Percentiles rank a stretch among this genome's conserved stretches.
Conservation (phyloP, 2,888 invertebrate genomes). For the Scaptomyza polygonia region DNA sequence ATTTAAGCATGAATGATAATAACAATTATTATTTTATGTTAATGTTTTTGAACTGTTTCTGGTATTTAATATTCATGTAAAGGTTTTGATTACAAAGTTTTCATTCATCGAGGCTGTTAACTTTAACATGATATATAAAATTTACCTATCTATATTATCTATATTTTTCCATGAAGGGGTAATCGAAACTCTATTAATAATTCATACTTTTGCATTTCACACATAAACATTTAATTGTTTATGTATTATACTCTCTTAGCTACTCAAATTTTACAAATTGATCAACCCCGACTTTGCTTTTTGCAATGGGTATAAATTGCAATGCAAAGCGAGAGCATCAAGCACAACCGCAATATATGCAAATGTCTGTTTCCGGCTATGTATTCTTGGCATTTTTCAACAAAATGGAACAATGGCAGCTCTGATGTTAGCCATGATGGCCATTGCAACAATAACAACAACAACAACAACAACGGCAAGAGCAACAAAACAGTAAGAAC, state of each 20-base stretch:
- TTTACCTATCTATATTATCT: too few species aligned
- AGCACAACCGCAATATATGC: conserved; percentile 64
- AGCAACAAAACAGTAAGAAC: conserved; percentile 10
- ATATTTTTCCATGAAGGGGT: not conserved
- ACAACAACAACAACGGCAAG: conserved; percentile 13
- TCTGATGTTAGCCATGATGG: conserved; percentile 32
- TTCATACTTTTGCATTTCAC: not conserved
- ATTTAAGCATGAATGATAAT: not conserved
- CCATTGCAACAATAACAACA: conserved; percentile 16
- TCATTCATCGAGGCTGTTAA: too few species aligned
- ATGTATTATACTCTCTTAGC: too few species aligned
- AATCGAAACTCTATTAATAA: not conserved
- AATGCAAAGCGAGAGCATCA: conserved; percentile 37
- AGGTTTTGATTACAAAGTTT: too few species aligned
- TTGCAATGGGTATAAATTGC: conserved; percentile 29
- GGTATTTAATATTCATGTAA: too few species aligned
- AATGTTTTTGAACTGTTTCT: too few species aligned
- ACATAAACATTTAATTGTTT: too few species aligned
- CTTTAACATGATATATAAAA: too few species aligned
- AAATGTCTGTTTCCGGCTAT: conserved; percentile 65
- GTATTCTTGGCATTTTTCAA: conserved; percentile 55
- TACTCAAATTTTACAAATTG: not conserved
- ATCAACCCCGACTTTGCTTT: not conserved
- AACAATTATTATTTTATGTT: too few species aligned
- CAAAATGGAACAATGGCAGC: conserved; percentile 56